These are phyloP conservation scores for Brachyistius frenatus DNA, from an alignment of 2,113 vertebrate species.

Conservation along the genomic window DNA sequence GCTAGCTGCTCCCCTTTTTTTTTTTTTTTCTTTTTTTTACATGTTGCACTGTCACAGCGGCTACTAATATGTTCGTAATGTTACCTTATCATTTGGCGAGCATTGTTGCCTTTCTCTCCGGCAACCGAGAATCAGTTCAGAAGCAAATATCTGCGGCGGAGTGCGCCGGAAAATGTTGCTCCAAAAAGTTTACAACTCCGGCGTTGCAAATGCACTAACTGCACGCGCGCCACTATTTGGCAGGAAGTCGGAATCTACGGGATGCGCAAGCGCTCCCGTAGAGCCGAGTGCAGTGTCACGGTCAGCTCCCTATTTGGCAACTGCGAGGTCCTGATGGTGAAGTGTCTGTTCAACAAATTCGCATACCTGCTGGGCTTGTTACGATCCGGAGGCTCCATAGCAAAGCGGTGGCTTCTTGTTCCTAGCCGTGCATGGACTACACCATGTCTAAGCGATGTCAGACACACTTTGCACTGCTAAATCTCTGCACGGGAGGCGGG, in stretches of 20 bases:
- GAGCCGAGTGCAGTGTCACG: slow-evolving; percentile 44
- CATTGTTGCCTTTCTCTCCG: slow-evolving; percentile 54
- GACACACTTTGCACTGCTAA: slow-evolving; percentile 71
- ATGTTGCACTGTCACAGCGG: slow-evolving; percentile 67
- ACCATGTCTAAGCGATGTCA: slow-evolving; percentile 73
- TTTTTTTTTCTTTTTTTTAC: slow-evolving; percentile 8
- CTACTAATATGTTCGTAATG: background rate
- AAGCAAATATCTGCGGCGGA: background rate
- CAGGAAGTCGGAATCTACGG: slow-evolving; percentile 77
- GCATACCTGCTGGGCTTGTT: slow-evolving; percentile 85
- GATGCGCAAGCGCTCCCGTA: slow-evolving; percentile 66
- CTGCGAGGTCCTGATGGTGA: slow-evolving; percentile 77
- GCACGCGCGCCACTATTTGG: slow-evolving; percentile 83
- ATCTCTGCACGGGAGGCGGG: slow-evolving; percentile 71
- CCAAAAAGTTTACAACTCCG: slow-evolving; percentile 84
- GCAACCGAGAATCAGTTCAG: background rate
- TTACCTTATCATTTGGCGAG: slow-evolving; percentile 75
- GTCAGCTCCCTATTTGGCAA: slow-evolving; percentile 82
- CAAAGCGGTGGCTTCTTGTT: slow-evolving; percentile 66
- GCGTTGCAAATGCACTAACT: slow-evolving; percentile 78
- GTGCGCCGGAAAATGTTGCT: slow-evolving; percentile 24
- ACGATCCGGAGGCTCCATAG: slow-evolving; percentile 85
- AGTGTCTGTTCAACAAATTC: slow-evolving; percentile 75
- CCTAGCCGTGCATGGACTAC: slow-evolving; percentile 78
- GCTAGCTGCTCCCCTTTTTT: slow-evolving; percentile 47